Evolutionary conservation across 2,888 invertebrate species (phyloP), one percentile per base, ranked within the genome.

Genomic region (Strigamia maritima): DNA sequence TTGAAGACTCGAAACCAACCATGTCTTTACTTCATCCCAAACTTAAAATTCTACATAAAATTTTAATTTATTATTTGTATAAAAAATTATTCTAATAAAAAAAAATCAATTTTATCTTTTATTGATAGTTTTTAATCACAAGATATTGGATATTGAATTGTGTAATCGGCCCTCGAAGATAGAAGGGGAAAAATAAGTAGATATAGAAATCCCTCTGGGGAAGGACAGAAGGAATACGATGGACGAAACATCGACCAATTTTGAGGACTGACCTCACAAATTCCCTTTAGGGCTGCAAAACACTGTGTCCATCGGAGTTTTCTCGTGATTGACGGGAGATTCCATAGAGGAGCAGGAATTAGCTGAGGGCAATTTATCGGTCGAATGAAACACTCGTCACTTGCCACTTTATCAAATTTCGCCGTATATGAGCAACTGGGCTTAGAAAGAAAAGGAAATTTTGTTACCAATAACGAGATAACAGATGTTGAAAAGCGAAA

Each of bases 311-410:
- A 70, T 14, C 14, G 70, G n/a, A 70, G 28, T 28, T 70, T 12
- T 26, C 26, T 70, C 28, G 70, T 26, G 70, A 70, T 70, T 70
- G 70, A 70, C 70, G 26, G 26, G n/a, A 28, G 60, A 70, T 70
- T 70, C 70, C 70, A 7, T 10, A 6, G 54, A 70, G 26, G 16
- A 28, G 70, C 3, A 70, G 70, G 70, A 70, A 70, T 70, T 70
- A 70, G 70, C 70, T 28, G 70, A 70, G 70, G 28, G 70, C 70
- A 70, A 70, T 70, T 70, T 70, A 70, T 70, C 28, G 70, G 70
- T 70, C 70, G 70, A 70, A 70, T 70, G 28, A 70, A 70, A 70
- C 26, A 70, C 26, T 70, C 28, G 70, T 70, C 70, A 26, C 70
- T 70, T 70, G 26, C 70, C 28, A 70, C 70, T 70, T 28, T 26